These are phyloP conservation scores for Platypus cylindrus DNA, from an alignment of 2,888 invertebrate genomes.

Conservation along the genomic window DNA sequence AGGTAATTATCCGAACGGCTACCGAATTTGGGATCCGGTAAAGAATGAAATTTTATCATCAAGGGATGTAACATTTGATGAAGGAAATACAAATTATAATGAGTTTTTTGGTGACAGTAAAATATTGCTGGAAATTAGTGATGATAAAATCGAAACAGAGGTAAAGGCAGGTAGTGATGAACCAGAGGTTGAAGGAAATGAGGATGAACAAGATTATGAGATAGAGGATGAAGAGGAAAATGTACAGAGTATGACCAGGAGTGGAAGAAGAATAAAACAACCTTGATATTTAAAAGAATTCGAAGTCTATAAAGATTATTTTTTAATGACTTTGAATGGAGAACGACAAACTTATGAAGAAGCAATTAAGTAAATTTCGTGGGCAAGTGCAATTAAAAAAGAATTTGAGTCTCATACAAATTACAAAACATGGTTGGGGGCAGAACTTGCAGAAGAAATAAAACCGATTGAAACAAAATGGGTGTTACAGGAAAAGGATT, in stretches of 20 bases:
- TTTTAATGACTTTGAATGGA: not conserved
- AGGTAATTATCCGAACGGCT: slow-evolving; percentile 15
- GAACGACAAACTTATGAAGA: slow-evolving; percentile 4
- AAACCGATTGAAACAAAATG: slow-evolving; percentile 8
- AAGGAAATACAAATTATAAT: slow-evolving; percentile 13
- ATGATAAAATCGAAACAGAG: slow-evolving; percentile 8
- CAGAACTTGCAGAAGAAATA: slow-evolving; percentile 1
- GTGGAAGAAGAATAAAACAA: slow-evolving; percentile 6
- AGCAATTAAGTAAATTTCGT: slow-evolving; percentile 1
- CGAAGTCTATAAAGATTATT: slow-evolving; percentile 1
- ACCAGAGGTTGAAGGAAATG: slow-evolving; percentile 2
- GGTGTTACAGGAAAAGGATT: slow-evolving; percentile 10
- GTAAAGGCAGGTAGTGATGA: slow-evolving; percentile 1
- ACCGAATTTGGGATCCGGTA: slow-evolving; percentile 16
- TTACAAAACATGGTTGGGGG: slow-evolving; percentile 4
- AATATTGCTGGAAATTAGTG: slow-evolving; percentile 6
- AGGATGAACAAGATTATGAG: slow-evolving; percentile 4
- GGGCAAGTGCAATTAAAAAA: slow-evolving; percentile 1
- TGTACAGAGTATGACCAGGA: slow-evolving; percentile 4
- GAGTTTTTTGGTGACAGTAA: slow-evolving; percentile 8
- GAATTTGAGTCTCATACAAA: slow-evolving; percentile 4
- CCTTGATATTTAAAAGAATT: slow-evolving; percentile 7
- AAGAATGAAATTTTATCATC: slow-evolving; percentile 14
- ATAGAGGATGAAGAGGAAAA: slow-evolving; percentile 4
- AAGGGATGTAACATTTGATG: slow-evolving; percentile 19